Evolutionary conservation across 2,113 vertebrate species (phyloP), one percentile per base, ranked within the genome.

Genomic region (Willisornis vidua): DNA sequence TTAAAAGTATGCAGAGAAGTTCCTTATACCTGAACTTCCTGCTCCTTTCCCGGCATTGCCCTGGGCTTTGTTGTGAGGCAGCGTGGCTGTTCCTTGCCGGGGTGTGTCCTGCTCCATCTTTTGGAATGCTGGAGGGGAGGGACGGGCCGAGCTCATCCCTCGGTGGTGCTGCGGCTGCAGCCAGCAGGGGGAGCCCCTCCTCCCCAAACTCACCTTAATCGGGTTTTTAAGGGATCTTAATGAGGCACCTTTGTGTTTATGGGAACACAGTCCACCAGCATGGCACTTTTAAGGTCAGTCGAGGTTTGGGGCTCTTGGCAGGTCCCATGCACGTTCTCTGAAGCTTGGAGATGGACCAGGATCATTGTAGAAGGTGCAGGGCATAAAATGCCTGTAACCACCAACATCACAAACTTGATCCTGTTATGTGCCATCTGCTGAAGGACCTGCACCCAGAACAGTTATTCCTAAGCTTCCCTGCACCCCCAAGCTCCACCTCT

Each of bases 161-260:
- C 24, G 6, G 37, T 17, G 12, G 17, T 19, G 55, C 51, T 28
- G 45, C 25, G 45, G 62, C 73, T 54, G 81, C 59, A 35, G 79
- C 85, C 96, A 73, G 59, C 88, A 96, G 94, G 87, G 92, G 93
- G 90, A 49, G 73, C 3, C 3, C 65, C 49, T 7, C 61, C 86
- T 17, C 62, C n/a, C 72, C 59, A 41, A 35, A 55, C 31, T 33
- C 71, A 10, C 63, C 39, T 29, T 8, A 37, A 5, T 41, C 14
- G 25, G 29, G 24, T 9, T 90, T 66, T 68, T 9, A 3, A 28
- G 62, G 62, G 46, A 7, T 10, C 48, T 0, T 3, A 19, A 12
- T 43, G 35, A 51, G 57, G 55, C 24, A 29, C 23, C 58, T 57
- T 39, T 41, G 19, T 3, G 3, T 78, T 78, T 46, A 19, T n/a